Percentiles rank a stretch among this genome's conserved stretches.
Evolutionary conservation across 2,113 vertebrate species (phyloP).

Genomic region (Onychostoma macrolepis): DNA sequence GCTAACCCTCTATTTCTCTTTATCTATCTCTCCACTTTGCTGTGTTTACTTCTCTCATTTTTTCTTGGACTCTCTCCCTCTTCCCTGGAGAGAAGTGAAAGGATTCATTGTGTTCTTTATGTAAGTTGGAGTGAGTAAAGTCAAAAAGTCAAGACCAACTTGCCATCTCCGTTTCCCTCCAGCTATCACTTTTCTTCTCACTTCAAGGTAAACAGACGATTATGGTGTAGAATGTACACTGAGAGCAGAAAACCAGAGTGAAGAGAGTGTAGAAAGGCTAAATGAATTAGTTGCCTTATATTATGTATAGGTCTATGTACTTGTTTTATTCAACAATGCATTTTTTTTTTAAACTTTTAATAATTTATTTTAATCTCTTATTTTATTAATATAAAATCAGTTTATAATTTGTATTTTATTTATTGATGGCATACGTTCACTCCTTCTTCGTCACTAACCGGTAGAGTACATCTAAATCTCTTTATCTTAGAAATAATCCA

Average conservation of each 20-base stretch:
- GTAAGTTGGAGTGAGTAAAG: not conserved
- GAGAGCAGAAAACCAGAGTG: not conserved
- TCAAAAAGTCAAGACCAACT: not conserved
- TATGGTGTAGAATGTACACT: not conserved
- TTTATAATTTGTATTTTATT: not conserved
- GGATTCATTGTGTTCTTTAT: conserved; percentile 23
- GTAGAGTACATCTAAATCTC: not conserved
- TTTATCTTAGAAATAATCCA: conserved; percentile 17
- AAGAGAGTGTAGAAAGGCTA: not conserved
- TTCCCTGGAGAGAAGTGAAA: conserved; percentile 30
- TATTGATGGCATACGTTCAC: not conserved
- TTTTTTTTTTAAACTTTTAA: not conserved
- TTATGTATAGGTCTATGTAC: not conserved
- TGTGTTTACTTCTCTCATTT: conserved; percentile 13
- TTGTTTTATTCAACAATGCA: not conserved
- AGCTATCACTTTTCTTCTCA: conserved; percentile 24
- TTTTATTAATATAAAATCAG: not conserved
- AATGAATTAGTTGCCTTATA: not conserved
- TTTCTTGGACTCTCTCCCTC: not conserved
- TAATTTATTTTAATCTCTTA: not conserved
- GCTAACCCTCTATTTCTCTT: not conserved
- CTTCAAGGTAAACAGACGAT: conserved; percentile 27
- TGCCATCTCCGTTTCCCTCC: not conserved
- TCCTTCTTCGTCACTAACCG: not conserved
- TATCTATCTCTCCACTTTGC: not conserved